Evolutionary conservation across 2,797 vertebrate genomes (phyloP), one percentile per base, ranked within the genome.

Genomic region (Epinephelus coioides): DNA sequence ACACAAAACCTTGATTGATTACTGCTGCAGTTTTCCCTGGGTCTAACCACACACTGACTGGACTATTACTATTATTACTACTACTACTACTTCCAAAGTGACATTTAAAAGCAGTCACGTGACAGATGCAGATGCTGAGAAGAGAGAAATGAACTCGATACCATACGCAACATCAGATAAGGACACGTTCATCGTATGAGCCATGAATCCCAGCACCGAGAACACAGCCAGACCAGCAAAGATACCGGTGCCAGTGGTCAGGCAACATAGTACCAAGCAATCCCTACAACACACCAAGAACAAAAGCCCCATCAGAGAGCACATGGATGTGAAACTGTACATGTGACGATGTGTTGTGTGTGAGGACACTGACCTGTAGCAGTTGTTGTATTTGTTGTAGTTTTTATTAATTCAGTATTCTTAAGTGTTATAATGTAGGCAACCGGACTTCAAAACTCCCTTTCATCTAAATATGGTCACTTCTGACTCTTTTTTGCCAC

Each of bases 351-450:
- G 34, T 0, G 6, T 11, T 50, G 34, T 15, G 62, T 43, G 40
- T 54, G 9, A 49, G 23, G 15, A 43, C 7, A 51, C 94, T 88
- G 82, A 99, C 98, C 94, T 97, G 95, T 97, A 99, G 83, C 97
- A 98, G 92, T 99, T 95, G 92, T 96, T 96, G 59, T 98, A 99
- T 65, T 96, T 97, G 91, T 99, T 99, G 94, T 98, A 99, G 94
- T 98, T 34, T 34, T 34, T 34, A 34, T 34, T 6, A 34, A 34
- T 34, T 34, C 1, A 34, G 30, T 34, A 6, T 34, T 34, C 30
- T 34, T 34, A 7, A 34, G 30, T 7, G 30, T 6, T 34, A 34
- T 34, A 34, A 6, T 6, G 7, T 34, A 34, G 30, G 30, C 6
- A 34, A 34, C 30, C 7, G 0, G 7, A 34, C 30, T 8, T 5